These are phyloP conservation scores for Pteronotus mesoamericanus DNA, from an alignment of 2,797 vertebrate genomes.

Conservation along the genomic window DNA sequence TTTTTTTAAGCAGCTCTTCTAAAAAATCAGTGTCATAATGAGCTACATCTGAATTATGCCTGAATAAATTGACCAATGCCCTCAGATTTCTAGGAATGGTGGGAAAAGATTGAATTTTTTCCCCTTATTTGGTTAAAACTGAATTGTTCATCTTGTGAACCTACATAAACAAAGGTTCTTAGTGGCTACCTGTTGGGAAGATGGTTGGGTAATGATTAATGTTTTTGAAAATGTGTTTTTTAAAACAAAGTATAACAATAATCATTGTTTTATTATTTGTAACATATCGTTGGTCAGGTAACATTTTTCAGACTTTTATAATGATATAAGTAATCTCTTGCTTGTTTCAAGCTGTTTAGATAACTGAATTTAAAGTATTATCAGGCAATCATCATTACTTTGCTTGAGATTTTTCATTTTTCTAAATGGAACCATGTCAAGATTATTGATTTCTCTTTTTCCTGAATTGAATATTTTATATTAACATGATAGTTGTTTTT, in stretches of 20 bases:
- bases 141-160: background rate
- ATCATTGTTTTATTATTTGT: background rate
- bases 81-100: background rate
- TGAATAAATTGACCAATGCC: background rate
- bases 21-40: background rate
- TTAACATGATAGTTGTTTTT: background rate
- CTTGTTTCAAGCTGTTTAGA: background rate
- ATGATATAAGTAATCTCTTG: background rate
- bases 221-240: background rate
- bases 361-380: constrained; percentile 17
- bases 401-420: background rate
- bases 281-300: background rate
- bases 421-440: background rate
- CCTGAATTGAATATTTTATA: background rate
- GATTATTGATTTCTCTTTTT: background rate
- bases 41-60: background rate
- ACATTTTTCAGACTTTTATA: background rate
- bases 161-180: background rate
- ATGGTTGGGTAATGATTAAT: background rate
- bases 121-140: background rate
- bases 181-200: background rate
- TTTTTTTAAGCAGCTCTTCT: background rate
- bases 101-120: background rate
- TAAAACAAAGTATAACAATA: background rate
- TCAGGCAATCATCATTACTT: background rate